phyloP scores from a whole-genome alignment of 2,797 vertebrate genomes.

The Nothura maculosa region DNA sequence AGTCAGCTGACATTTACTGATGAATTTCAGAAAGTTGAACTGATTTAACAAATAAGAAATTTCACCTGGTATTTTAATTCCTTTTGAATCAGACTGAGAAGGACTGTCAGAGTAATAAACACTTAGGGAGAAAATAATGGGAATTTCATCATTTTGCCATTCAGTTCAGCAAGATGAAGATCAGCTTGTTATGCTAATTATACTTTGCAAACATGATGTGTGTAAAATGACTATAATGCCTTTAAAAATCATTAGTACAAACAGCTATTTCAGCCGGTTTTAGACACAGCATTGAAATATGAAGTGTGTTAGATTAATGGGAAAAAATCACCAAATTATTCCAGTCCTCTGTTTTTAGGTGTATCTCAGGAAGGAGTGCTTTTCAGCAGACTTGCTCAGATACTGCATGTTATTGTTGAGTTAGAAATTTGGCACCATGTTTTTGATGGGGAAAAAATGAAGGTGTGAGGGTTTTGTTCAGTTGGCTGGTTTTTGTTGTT shows the following conservation, averaged over 20 bases:
- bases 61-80: not conserved
- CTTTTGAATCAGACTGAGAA: constrained; percentile 19
- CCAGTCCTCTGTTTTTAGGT: not conserved
- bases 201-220: not conserved
- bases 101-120: not conserved
- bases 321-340: not conserved
- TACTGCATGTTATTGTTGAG: not conserved
- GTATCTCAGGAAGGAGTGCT: not conserved
- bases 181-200: not conserved
- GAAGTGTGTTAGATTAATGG: rapidly evolving
- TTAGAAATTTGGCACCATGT: not conserved
- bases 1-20: constrained; percentile 25
- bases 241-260: not conserved
- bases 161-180: not conserved
- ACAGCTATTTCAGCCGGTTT: not conserved
- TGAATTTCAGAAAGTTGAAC: constrained; percentile 49
- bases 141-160: not conserved
- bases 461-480: not conserved
- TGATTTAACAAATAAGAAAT: not conserved
- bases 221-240: not conserved
- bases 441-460: not conserved
- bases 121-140: not conserved
- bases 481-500: too few relatives aligned
- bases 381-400: not conserved
- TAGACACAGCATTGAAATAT: not conserved